These are phyloP conservation scores for Drosophila azteca DNA, from an alignment of 1,140 invertebrate species.

Conservation along the genomic window DNA sequence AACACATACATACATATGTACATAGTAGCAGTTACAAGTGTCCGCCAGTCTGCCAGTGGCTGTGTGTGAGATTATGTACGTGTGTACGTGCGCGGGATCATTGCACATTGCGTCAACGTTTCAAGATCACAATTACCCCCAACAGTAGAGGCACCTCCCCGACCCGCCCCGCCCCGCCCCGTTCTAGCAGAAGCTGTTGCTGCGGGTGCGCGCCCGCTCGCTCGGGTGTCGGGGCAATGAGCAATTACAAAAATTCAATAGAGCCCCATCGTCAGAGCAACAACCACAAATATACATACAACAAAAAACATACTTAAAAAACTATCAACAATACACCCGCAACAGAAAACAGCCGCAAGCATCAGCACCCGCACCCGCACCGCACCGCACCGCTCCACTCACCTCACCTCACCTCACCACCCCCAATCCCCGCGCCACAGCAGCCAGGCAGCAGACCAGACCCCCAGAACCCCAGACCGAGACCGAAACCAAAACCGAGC, in stretches of 20 bases:
- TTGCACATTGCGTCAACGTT: slow-evolving; percentile 81
- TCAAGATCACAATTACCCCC: slow-evolving; percentile 72
- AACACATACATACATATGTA: slow-evolving; percentile 9
- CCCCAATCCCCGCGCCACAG: not conserved
- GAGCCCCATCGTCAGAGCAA: slow-evolving; percentile 30
- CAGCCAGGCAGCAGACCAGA: slow-evolving; percentile 1
- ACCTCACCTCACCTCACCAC: not conserved
- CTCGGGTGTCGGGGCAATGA: slow-evolving; percentile 34
- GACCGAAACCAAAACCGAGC: slow-evolving; percentile 44
- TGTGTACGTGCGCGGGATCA: slow-evolving; percentile 67
- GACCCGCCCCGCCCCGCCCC: not conserved
- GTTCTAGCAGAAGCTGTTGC: slow-evolving; percentile 2
- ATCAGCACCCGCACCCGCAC: slow-evolving; percentile 9
- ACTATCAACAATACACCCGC: slow-evolving; percentile 52
- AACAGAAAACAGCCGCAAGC: slow-evolving; percentile 19
- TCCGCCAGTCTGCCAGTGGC: not conserved
- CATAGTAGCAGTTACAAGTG: slow-evolving; percentile 16
- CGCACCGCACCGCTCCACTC: not conserved
- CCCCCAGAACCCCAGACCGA: slow-evolving; percentile 50
- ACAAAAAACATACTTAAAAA: slow-evolving; percentile 23
- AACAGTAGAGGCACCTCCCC: slow-evolving; percentile 19
- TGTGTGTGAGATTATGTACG: slow-evolving; percentile 31
- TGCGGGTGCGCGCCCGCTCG: not conserved
- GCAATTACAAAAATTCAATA: slow-evolving; percentile 61
- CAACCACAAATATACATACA: slow-evolving; percentile 10